phyloP scores from a whole-genome alignment of 1,140 invertebrate genomes.

The Bombus superbus region DNA sequence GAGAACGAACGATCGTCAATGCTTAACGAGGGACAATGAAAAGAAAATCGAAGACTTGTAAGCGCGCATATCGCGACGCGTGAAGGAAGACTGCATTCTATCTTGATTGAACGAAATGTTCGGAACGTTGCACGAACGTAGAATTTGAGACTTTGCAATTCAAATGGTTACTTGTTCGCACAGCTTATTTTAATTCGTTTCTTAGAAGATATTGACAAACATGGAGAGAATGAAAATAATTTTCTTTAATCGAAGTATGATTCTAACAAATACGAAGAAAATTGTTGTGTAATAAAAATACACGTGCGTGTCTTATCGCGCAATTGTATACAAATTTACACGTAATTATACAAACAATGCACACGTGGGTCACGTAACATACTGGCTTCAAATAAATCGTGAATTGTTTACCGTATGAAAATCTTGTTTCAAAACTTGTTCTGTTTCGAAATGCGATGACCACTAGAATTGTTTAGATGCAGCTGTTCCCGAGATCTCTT shows the following conservation, averaged over 20 bases:
- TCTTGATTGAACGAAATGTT: not conserved
- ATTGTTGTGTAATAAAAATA: too few relatives aligned
- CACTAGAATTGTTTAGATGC: too few relatives aligned
- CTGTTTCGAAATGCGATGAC: too few relatives aligned
- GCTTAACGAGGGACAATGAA: not conserved
- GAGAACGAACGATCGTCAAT: not conserved
- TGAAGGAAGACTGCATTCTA: not conserved
- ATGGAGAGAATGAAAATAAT: too few relatives aligned
- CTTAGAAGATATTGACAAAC: not conserved
- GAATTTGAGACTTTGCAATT: not conserved
- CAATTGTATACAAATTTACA: too few relatives aligned
- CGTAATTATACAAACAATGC: too few relatives aligned
- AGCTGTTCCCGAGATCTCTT: too few relatives aligned
- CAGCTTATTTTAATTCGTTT: not conserved
- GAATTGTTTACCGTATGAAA: too few relatives aligned
- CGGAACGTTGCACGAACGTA: not conserved
- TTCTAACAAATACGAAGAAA: not conserved
- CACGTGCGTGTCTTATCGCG: too few relatives aligned
- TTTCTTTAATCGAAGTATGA: not conserved
- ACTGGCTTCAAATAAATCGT: too few relatives aligned
- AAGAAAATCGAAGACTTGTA: not conserved
- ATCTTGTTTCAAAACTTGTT: too few relatives aligned
- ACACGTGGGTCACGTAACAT: too few relatives aligned
- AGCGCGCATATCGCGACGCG: not conserved
- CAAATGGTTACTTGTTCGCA: not conserved